Percentiles rank a stretch among this genome's conserved stretches.
phyloP scores from a whole-genome alignment of 2,113 vertebrate genomes.

The Megalops atlanticus region DNA sequence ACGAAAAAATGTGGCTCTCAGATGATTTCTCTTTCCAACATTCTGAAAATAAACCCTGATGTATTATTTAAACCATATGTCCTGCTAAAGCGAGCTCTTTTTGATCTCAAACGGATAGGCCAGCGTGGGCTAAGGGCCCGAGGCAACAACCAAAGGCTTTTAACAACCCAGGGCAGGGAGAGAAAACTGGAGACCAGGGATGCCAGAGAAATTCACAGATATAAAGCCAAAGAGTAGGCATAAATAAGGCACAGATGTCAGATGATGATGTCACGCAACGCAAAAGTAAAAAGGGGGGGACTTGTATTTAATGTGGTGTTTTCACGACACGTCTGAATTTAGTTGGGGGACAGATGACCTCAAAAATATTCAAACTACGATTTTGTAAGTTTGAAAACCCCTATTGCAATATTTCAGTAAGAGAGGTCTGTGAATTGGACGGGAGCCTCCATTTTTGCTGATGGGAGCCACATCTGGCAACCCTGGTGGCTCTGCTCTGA shows the following conservation, averaged over 20 bases:
- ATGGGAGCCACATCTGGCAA: not conserved
- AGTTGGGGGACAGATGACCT: no score
- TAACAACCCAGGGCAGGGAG: not conserved
- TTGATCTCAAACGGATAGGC: not conserved
- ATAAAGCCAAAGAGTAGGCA: not conserved
- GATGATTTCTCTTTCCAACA: conserved; percentile 42
- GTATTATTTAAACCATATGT: conserved; percentile 73
- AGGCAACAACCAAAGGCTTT: not conserved
- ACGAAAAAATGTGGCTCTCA: not conserved
- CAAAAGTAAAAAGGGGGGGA: not conserved
- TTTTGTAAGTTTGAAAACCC: not conserved
- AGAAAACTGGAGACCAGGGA: not conserved
- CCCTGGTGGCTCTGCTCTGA: no score
- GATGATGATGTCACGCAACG: not conserved
- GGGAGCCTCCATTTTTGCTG: not conserved
- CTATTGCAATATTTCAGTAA: not conserved
- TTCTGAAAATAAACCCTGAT: conserved; percentile 63
- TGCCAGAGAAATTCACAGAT: not conserved
- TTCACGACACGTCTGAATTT: no score
- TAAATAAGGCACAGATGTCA: conserved; percentile 1
- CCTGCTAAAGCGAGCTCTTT: conserved; percentile 58
- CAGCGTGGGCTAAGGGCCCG: not conserved
- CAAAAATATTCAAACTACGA: no score
- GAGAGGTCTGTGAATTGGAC: not conserved
- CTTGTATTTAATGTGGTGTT: not conserved